These are phyloP conservation scores for Rhodinocichla rosea DNA, from an alignment of 2,113 vertebrate species.

Conservation along the genomic window DNA sequence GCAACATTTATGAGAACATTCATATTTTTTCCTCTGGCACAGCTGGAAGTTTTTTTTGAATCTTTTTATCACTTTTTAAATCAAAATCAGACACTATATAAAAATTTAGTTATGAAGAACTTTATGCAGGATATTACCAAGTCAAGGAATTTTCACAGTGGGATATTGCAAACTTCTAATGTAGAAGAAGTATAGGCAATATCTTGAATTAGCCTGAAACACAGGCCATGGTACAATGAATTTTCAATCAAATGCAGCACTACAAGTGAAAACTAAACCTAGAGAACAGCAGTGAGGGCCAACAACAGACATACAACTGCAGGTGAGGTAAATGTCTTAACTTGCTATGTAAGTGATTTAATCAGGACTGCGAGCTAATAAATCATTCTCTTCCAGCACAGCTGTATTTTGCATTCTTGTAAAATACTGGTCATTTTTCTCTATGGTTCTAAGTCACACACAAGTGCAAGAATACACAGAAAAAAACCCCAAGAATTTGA, in stretches of 20 bases:
- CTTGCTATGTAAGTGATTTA: neutral
- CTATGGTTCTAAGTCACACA: neutral
- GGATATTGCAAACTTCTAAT: neutral
- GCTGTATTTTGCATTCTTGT: neutral
- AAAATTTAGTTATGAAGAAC: neutral
- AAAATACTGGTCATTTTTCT: neutral
- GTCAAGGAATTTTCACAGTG: neutral
- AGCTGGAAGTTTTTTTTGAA: neutral
- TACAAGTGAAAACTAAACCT: neutral
- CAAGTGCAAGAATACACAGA: rapidly evolving
- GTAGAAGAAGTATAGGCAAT: neutral
- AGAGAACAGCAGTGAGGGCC: neutral
- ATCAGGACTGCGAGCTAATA: neutral
- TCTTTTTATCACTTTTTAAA: neutral
- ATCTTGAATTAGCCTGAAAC: neutral
- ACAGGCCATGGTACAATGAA: neutral
- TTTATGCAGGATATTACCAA: neutral
- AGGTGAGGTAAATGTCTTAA: neutral
- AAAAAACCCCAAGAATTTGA: neutral
- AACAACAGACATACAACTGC: neutral
- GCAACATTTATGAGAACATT: neutral
- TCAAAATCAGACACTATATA: neutral
- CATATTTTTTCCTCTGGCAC: neutral
- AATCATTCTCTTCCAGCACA: neutral
- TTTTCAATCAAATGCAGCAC: neutral